phyloP scores from a whole-genome alignment of 2,888 invertebrate species.

The Ectobius pallidus region DNA sequence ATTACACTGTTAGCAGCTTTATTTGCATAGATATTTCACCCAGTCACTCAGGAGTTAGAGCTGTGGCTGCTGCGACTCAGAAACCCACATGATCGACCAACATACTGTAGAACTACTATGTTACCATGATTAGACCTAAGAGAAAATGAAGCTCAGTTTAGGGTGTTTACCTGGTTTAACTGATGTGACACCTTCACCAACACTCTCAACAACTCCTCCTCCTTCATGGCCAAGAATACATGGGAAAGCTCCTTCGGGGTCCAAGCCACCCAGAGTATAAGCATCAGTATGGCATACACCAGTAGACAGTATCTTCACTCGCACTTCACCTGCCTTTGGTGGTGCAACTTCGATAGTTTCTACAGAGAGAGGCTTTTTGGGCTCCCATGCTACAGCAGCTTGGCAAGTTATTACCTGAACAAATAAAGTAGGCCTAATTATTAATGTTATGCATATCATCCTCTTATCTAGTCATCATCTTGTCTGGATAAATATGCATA shows the following conservation, averaged over 20 bases:
- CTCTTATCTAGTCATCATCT: too few relatives aligned
- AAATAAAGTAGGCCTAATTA: too few relatives aligned
- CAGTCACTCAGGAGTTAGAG: too few relatives aligned
- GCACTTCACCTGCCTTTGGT: conserved; percentile 91
- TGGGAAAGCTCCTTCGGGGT: conserved; percentile 92
- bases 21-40: too few relatives aligned
- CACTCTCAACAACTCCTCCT: conserved; percentile 94
- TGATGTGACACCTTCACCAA: conserved; percentile 88
- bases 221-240: conserved; percentile 97
- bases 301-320: conserved; percentile 78
- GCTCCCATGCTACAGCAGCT: conserved; percentile 97
- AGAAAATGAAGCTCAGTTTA: too few relatives aligned
- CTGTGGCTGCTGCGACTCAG: too few relatives aligned
- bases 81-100: too few relatives aligned
- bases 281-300: conserved; percentile 94
- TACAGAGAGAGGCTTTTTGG: conserved; percentile 84
- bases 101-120: too few relatives aligned
- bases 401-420: conserved; percentile 82
- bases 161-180: conserved; percentile 79
- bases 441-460: too few relatives aligned
- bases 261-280: conserved; percentile 85
- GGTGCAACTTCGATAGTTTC: conserved; percentile 95
- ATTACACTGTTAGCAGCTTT: too few relatives aligned
- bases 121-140: too few relatives aligned
- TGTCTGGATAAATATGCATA: too few relatives aligned